Conservation (phyloP, 2,888 invertebrate genomes). For the Agriopis leucophaearia region DNA sequence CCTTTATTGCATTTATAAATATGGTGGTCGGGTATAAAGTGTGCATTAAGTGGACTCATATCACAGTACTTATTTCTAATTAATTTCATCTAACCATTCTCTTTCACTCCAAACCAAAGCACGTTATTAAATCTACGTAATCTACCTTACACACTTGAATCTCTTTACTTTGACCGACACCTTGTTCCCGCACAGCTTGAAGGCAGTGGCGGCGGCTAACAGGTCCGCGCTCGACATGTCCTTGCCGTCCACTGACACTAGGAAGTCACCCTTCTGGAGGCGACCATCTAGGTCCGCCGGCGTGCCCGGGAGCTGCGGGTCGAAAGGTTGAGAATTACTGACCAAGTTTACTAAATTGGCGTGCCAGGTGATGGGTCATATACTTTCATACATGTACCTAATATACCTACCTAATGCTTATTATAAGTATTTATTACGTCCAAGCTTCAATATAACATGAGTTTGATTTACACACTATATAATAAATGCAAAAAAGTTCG, state of each 20-base stretch:
- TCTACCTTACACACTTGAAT: constrained; percentile 89
- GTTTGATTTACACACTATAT: too few species aligned
- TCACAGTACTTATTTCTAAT: too few species aligned
- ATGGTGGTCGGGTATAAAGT: too few species aligned
- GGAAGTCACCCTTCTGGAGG: constrained; percentile 96
- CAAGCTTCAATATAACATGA: too few species aligned
- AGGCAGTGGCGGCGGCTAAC: constrained; percentile 94
- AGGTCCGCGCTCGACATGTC: constrained; percentile 91
- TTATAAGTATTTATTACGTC: too few species aligned
- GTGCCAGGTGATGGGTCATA: too few species aligned
- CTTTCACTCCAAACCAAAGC: not conserved
- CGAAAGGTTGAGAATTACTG: constrained; percentile 2
- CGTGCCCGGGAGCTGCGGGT: constrained; percentile 92
- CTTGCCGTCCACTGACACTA: constrained; percentile 95
- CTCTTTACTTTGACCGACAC: constrained; percentile 94
- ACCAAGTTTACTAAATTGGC: too few species aligned
- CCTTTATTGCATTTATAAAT: too few species aligned
- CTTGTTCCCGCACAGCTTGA: constrained; percentile 95
- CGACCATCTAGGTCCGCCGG: constrained; percentile 95
- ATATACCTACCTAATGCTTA: too few species aligned
- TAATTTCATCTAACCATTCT: not conserved
- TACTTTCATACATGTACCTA: too few species aligned
- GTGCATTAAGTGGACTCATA: too few species aligned
- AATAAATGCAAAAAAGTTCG: too few species aligned
- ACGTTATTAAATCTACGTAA: not conserved